Conservation (phyloP, 2,797 vertebrate genomes). For the Eulemur coronatus region DNA sequence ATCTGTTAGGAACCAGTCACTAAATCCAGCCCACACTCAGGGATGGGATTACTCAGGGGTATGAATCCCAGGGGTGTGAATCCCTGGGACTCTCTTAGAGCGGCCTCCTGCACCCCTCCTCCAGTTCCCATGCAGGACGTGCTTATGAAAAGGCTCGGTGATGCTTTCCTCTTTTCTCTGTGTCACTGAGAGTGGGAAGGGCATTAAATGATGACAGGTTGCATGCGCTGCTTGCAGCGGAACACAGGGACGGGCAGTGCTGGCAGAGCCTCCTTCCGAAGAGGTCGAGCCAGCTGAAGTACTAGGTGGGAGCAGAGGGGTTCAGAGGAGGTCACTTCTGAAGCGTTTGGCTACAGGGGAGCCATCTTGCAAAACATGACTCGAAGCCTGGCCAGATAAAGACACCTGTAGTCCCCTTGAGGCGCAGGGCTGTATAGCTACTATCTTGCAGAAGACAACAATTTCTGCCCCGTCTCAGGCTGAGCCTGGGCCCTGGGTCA, state of each 20-base stretch:
- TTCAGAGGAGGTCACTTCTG: neutral
- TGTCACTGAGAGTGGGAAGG: neutral
- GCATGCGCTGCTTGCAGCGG: neutral
- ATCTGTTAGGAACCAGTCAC: neutral
- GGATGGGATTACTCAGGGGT: neutral
- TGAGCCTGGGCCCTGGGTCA: neutral
- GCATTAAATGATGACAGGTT: neutral
- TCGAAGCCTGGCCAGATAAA: neutral
- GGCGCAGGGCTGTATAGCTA: neutral
- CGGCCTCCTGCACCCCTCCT: neutral
- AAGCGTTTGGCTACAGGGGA: neutral
- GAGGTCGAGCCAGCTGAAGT: neutral
- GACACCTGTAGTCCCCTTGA: neutral
- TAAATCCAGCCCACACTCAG: neutral
- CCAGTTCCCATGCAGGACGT: conserved; percentile 40
- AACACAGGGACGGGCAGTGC: neutral
- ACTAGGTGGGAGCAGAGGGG: rapidly evolving
- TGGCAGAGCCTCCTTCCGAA: neutral
- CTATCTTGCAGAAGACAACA: neutral
- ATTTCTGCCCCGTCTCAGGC: neutral
- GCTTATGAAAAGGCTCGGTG: neutral
- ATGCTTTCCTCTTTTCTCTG: neutral
- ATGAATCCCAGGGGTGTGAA: neutral
- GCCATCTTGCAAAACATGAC: neutral
- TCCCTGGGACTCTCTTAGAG: neutral